A percentile compares a stretch with the other conserved stretches of the same genome.
Conservation (phyloP, 2,888 invertebrate genomes). For the Apotomis turbidana region DNA sequence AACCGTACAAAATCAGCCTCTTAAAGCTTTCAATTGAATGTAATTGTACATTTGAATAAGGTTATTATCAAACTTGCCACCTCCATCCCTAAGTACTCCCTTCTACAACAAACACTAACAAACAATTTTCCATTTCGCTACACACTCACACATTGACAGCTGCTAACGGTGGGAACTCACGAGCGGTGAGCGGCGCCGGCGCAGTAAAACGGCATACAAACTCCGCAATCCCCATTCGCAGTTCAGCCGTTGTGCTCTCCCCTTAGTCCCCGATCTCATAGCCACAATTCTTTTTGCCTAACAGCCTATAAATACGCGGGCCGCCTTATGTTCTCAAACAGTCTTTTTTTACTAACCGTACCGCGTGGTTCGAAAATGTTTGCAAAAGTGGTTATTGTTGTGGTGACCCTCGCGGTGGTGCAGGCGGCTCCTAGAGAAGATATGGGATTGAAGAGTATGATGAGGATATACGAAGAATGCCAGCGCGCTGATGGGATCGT, state of each 20-base stretch:
- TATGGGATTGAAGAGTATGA: conserved; percentile 86
- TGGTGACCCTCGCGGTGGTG: conserved; percentile 51
- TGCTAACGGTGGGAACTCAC: conserved; percentile 36
- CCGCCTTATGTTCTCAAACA: conserved; percentile 67
- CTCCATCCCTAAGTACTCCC: conserved; percentile 40
- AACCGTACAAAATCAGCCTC: conserved; percentile 2
- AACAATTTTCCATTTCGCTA: conserved; percentile 40
- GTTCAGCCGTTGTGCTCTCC: conserved; percentile 45
- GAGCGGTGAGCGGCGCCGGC: conserved; percentile 33
- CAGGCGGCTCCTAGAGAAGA: conserved; percentile 63
- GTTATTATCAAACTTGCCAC: conserved; percentile 29
- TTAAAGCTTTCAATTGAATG: conserved; percentile 5
- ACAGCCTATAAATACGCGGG: conserved; percentile 76
- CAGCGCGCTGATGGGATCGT: conserved; percentile 87
- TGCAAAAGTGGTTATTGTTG: conserved; percentile 62
- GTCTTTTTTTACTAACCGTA: conserved; percentile 80
- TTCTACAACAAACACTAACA: conserved; percentile 35
- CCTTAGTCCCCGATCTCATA: conserved; percentile 60
- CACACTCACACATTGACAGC: conserved; percentile 34
- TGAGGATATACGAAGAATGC: conserved; percentile 91
- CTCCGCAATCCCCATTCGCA: conserved; percentile 43
- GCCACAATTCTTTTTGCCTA: conserved; percentile 63
- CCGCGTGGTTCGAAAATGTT: conserved; percentile 66
- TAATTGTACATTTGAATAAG: conserved; percentile 1
- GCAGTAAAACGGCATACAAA: conserved; percentile 31